A percentile compares a stretch with the other conserved stretches of the same genome.
phyloP scores from a whole-genome alignment of 2,797 vertebrate genomes.

The Channallabes apus region DNA sequence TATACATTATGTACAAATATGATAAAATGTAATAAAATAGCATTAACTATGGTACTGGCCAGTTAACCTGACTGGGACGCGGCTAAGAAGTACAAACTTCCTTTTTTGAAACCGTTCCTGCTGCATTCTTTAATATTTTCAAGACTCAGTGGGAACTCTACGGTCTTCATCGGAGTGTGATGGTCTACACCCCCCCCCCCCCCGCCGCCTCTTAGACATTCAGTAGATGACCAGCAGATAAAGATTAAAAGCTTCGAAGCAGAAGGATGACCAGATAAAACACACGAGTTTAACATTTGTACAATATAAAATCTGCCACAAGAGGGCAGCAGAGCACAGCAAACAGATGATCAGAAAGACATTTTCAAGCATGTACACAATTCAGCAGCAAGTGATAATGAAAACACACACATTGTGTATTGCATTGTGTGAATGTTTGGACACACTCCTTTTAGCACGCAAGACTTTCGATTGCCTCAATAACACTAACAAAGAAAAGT shows the following conservation, averaged over 20 bases:
- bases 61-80: too few species aligned
- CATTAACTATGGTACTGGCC: too few species aligned
- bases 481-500: not conserved
- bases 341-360: not conserved
- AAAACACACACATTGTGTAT: too few species aligned
- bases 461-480: not conserved
- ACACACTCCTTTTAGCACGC: not conserved
- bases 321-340: slow-evolving; percentile 22
- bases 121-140: too few species aligned
- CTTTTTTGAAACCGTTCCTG: too few species aligned
- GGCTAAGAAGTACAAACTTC: too few species aligned
- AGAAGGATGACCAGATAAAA: not conserved
- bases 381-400: not conserved
- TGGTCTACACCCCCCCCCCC: too few species aligned
- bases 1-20: too few species aligned
- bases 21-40: too few species aligned
- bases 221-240: not conserved
- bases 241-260: not conserved
- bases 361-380: not conserved
- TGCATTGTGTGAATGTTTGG: not conserved
- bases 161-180: too few species aligned
- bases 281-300: not conserved
- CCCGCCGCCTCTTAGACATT: not conserved
- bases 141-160: too few species aligned
- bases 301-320: slow-evolving; percentile 4